Conservation (phyloP, 2,888 invertebrate species). For the Campopleginae sp. region DNA sequence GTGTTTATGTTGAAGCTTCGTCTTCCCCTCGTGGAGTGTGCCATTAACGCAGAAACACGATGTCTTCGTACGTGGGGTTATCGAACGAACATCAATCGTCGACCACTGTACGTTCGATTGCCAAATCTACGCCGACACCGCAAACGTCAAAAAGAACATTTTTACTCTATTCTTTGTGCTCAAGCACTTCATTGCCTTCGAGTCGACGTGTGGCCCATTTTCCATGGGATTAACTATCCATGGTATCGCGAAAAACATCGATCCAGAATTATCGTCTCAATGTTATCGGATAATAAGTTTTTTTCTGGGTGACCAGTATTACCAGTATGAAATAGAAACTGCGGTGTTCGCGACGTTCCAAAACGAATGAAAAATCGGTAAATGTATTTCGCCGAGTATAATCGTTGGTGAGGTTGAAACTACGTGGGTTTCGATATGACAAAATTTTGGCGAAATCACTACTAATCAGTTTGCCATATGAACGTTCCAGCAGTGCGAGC, state of each 20-base stretch:
- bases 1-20: conserved; percentile 25
- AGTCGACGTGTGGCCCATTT: not conserved
- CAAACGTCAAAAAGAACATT: conserved; percentile 45
- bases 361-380: not conserved
- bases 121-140: conserved; percentile 57
- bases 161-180: conserved; percentile 11
- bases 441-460: conserved; percentile 14
- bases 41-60: conserved; percentile 76
- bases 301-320: too few species aligned
- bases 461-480: conserved; percentile 7
- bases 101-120: conserved; percentile 47
- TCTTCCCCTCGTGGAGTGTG: conserved; percentile 72
- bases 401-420: not conserved
- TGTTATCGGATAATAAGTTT: too few species aligned
- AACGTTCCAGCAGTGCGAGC: not conserved
- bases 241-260: not conserved
- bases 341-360: not conserved
- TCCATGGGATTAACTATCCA: not conserved
- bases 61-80: conserved; percentile 71
- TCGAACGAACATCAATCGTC: conserved; percentile 70
- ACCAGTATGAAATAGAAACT: too few species aligned
- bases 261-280: not conserved
- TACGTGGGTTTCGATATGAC: not conserved
- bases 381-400: not conserved
- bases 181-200: not conserved